Conservation (phyloP, 2,888 invertebrate species). For the Sacculina carcini region DNA sequence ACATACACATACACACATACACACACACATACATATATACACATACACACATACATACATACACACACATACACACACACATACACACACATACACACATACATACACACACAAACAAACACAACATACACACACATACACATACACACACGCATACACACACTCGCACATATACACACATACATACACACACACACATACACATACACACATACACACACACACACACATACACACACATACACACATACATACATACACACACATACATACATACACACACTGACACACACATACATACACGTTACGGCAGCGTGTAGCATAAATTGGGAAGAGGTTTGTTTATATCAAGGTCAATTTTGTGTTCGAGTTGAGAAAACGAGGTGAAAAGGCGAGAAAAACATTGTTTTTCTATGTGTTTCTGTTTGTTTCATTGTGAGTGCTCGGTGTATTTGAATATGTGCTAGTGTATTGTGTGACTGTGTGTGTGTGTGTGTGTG, state of each 20-base stretch:
- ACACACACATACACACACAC: neutral
- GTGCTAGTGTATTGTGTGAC: too few species aligned
- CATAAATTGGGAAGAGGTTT: too few species aligned
- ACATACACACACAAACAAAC: neutral
- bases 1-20: neutral
- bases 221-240: constrained; percentile 4
- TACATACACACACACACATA: constrained; percentile 1
- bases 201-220: constrained; percentile 2
- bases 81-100: neutral
- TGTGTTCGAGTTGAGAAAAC: too few species aligned
- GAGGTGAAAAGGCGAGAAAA: too few species aligned
- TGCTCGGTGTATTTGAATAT: too few species aligned
- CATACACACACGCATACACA: constrained; percentile 1
- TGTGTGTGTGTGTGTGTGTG: too few species aligned
- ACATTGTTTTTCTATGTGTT: too few species aligned
- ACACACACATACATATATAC: neutral
- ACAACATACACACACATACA: neutral
- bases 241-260: constrained; percentile 5
- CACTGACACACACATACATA: too few species aligned
- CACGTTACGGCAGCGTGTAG: too few species aligned
- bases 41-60: neutral
- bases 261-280: constrained; percentile 2
- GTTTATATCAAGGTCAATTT: too few species aligned
- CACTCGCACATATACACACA: neutral
- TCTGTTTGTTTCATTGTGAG: too few species aligned